Conservation (phyloP, 2,113 vertebrate species). For the Silurus glanis region DNA sequence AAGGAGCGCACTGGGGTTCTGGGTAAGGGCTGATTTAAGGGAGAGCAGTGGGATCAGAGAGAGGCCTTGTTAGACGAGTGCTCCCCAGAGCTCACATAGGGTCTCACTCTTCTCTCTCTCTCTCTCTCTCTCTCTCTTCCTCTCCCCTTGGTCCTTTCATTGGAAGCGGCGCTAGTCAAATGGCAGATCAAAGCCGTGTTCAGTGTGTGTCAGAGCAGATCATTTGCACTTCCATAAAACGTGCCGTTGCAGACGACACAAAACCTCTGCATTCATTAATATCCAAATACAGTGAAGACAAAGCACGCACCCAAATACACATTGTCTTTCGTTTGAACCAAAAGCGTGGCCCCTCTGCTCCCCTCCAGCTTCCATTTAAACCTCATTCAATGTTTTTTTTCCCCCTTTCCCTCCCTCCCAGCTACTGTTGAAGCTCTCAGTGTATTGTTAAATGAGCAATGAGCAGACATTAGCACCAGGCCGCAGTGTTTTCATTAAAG, state of each 20-base stretch:
- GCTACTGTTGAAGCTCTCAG: conserved; percentile 49
- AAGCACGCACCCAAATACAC: conserved; percentile 47
- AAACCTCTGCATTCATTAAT: conserved; percentile 60
- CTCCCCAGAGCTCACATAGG: conserved; percentile 40
- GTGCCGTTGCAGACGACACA: conserved; percentile 42
- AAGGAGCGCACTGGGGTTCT: conserved; percentile 3
- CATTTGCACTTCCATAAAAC: conserved; percentile 61
- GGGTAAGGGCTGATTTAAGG: conserved; percentile 33
- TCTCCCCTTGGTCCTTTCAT: conserved; percentile 50
- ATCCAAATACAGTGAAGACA: conserved; percentile 52
- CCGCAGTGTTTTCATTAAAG: conserved; percentile 45
- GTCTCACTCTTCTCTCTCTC: conserved; percentile 10
- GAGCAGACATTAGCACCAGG: conserved; percentile 54
- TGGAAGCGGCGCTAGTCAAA: conserved; percentile 51
- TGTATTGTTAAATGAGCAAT: conserved; percentile 53
- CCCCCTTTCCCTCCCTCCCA: conserved; percentile 16
- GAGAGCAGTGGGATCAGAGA: conserved; percentile 52
- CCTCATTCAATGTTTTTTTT: conserved; percentile 42
- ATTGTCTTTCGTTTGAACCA: conserved; percentile 56
- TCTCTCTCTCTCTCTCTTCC: conserved; percentile 18
- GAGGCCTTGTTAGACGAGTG: conserved; percentile 53
- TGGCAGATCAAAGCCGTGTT: conserved; percentile 58
- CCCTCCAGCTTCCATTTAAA: conserved; percentile 52
- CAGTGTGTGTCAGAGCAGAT: conserved; percentile 57
- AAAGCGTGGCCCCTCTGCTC: conserved; percentile 33